Conservation (phyloP, 2,797 vertebrate species). For the Mionectes olivaceus region DNA sequence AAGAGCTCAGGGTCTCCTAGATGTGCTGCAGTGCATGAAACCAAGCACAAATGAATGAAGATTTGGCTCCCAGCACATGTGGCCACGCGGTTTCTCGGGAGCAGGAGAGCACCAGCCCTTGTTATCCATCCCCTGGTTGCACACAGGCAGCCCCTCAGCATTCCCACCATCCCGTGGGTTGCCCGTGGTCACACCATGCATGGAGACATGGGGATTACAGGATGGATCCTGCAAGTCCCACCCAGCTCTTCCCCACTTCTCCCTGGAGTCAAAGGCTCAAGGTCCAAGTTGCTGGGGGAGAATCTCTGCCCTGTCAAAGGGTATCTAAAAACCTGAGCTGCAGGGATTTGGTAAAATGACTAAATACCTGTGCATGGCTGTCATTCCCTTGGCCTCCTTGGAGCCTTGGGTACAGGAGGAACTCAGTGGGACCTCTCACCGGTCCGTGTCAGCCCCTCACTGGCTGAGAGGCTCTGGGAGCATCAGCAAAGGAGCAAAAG, state of each 20-base stretch:
- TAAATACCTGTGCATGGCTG: not conserved
- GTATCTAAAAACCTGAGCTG: not conserved
- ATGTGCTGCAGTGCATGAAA: not conserved
- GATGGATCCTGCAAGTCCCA: not conserved
- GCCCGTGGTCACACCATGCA: accelerated
- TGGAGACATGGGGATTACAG: accelerated
- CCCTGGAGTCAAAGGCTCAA: not conserved
- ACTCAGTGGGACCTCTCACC: no score
- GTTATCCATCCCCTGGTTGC: not conserved
- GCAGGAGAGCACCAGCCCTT: not conserved
- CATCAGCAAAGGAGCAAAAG: not conserved
- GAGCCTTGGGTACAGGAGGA: not conserved
- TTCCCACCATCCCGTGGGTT: not conserved
- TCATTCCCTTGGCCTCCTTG: not conserved
- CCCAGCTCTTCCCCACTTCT: not conserved
- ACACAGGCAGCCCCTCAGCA: not conserved
- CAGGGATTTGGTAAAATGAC: not conserved
- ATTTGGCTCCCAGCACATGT: not conserved
- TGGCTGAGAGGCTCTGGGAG: not conserved
- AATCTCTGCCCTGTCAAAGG: no score
- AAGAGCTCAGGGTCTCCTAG: not conserved
- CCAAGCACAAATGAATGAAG: not conserved
- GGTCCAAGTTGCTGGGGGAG: not conserved
- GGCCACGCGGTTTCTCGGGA: not conserved
- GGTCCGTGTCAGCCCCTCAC: not conserved